Evolutionary conservation across 2,113 vertebrate genomes (phyloP).

Genomic region (Tilapia sparmanii): DNA sequence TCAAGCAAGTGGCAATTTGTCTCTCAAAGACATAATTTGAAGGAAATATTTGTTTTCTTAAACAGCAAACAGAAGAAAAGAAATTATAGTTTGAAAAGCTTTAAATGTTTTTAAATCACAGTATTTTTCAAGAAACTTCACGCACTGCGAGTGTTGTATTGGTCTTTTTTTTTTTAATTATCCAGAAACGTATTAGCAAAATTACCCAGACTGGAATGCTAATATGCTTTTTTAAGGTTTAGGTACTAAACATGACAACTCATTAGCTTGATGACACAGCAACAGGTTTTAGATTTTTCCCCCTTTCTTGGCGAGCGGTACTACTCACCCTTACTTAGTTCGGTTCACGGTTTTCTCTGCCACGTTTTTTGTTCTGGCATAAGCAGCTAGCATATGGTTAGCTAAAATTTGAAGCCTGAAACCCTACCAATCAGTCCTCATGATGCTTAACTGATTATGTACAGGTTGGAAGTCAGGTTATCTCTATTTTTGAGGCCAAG

Average conservation of each 20-base stretch:
- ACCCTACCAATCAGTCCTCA: background rate
- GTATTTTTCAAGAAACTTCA: background rate
- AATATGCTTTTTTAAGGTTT: background rate
- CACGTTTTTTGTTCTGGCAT: background rate
- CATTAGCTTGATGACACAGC: background rate
- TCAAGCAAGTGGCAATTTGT: constrained; percentile 1
- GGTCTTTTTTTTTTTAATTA: background rate
- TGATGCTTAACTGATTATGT: background rate
- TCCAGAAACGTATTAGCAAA: background rate
- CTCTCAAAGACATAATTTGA: background rate
- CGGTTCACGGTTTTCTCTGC: background rate
- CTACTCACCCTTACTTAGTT: background rate
- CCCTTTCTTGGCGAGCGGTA: background rate
- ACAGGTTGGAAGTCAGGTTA: background rate
- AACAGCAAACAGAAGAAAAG: background rate
- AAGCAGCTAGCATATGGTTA: background rate
- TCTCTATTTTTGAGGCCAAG: background rate
- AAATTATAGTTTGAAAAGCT: background rate
- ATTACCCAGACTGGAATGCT: background rate
- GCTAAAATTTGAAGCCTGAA: background rate
- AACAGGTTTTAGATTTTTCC: background rate
- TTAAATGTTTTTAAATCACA: background rate
- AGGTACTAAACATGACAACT: background rate
- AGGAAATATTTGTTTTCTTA: background rate
- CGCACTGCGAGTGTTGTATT: background rate